Evolutionary conservation across 2,888 invertebrate genomes (phyloP).

Genomic region (Carterocephalus palaemon): DNA sequence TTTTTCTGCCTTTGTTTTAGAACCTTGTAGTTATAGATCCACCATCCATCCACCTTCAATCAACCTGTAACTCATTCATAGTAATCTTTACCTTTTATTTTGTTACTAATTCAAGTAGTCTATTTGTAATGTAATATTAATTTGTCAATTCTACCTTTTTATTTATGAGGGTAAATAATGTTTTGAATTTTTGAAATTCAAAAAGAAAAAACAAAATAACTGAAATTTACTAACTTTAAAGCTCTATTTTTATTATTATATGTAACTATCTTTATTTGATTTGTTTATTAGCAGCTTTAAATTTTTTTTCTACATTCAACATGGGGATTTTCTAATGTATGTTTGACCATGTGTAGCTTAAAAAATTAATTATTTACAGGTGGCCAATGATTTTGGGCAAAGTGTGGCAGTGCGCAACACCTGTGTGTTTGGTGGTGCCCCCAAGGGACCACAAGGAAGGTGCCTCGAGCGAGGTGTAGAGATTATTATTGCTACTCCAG

Average conservation of each 20-base stretch:
- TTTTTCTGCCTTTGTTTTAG: constrained; percentile 21
- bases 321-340: not conserved
- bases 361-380: constrained; percentile 77
- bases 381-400: constrained; percentile 94
- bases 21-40: not conserved
- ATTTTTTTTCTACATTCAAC: not conserved
- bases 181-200: too few relatives aligned
- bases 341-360: not conserved
- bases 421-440: constrained; percentile 98
- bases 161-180: too few relatives aligned
- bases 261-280: not conserved
- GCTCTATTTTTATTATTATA: too few relatives aligned
- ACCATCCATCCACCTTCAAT: too few relatives aligned
- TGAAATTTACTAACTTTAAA: not conserved
- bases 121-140: too few relatives aligned
- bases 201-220: too few relatives aligned
- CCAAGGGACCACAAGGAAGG: constrained; percentile 94
- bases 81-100: too few relatives aligned
- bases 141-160: too few relatives aligned
- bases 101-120: too few relatives aligned
- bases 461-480: constrained; percentile 93
- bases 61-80: too few relatives aligned
- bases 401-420: constrained; percentile 93
- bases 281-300: not conserved
- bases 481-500: constrained; percentile 97